Base-by-base conservation (phyloP, 2,797 vertebrate species). In the Falco cherrug region DNA sequence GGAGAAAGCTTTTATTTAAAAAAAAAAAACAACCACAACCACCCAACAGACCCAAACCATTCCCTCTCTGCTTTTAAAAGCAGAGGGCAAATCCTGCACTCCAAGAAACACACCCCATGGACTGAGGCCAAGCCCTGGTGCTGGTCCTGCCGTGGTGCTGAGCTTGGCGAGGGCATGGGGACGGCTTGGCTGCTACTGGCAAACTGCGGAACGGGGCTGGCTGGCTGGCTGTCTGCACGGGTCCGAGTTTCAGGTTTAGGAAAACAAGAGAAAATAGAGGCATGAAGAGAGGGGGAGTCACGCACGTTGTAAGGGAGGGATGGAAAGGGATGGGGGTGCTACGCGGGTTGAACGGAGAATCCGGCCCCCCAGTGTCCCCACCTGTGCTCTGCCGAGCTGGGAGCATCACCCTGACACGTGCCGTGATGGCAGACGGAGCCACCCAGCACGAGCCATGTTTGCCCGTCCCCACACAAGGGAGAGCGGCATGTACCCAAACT, bases 391-490 rank as follows among this genome's bases (percentile, higher is more conserved):
- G 1, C 59, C 0, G 3, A 77, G 65, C 45, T 51, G 78, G 31
- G 64, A 29, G 13, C 37, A 22, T 43, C 84, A 13, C 16, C 6
- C 13, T 26, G 37, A 6, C 5, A 5, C 1, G 10, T 45, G 69
- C 11, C 0, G 1, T 4, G 54, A 9, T 1, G 21, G 54, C 54
- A 21, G 43, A 1, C 0, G 0, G 51, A 22, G 84, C 35, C 65
- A 29, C 56, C 45, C 63, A 18, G 26, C 31, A 31, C 0, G 4
- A 56, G 47, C 47, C 73, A 15, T 3, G 2, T 11, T 17, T 14
- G 41, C 41, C 78, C 4, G 25, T 3, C 67, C 26, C 43, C 4
- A 3, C 1, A 4, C 26, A 73, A 65, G 22, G 31, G 47, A 45
- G 16, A 50, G 13, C 51, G 22, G 18, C 11, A 1, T 1, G 3